phyloP scores from a whole-genome alignment of 2,113 vertebrate species.

The Dasyurus viverrinus region DNA sequence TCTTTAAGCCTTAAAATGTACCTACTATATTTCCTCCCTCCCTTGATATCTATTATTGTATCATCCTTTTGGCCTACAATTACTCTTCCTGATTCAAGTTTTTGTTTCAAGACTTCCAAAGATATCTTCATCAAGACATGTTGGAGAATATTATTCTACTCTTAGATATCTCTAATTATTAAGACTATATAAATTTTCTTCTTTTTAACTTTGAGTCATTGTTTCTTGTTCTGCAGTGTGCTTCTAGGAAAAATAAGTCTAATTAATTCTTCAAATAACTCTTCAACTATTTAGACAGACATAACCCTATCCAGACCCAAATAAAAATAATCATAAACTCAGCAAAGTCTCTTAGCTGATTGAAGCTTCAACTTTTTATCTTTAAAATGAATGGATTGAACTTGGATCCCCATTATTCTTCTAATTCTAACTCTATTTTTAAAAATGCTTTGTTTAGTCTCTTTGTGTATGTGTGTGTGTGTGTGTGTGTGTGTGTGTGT shows the following conservation, averaged over 20 bases:
- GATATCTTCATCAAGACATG: neutral
- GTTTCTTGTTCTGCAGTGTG: neutral
- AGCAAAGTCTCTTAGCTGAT: neutral
- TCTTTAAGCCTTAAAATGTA: neutral
- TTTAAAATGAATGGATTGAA: neutral
- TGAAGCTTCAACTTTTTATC: neutral
- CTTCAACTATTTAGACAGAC: neutral
- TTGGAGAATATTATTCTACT: neutral
- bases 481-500: neutral
- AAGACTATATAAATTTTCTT: neutral
- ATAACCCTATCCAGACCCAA: neutral
- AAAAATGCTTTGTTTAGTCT: too few relatives aligned
- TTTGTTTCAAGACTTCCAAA: neutral
- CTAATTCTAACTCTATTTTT: neutral
- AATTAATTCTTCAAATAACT: neutral
- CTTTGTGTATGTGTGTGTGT: too few relatives aligned
- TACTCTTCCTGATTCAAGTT: neutral
- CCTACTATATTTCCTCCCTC: neutral
- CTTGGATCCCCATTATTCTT: neutral
- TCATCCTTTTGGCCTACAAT: neutral
- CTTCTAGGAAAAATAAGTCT: neutral
- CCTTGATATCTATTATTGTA: neutral
- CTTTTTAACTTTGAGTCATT: neutral
- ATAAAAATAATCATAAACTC: neutral
- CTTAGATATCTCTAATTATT: neutral